Conservation (phyloP, 2,888 invertebrate genomes). For the Congeria kusceri region DNA sequence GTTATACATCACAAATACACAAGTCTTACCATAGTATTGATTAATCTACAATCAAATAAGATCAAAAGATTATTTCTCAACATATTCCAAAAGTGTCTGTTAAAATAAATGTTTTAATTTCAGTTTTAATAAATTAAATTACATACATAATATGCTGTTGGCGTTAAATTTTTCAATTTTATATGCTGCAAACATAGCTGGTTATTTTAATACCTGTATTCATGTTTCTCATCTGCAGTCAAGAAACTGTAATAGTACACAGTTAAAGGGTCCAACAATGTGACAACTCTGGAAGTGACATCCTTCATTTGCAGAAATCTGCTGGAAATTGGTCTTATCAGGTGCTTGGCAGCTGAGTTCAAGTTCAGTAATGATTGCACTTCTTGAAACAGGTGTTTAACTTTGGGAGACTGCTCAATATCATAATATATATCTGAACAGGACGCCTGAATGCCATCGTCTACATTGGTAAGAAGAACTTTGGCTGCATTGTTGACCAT, state of each 20-base stretch:
- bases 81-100: too few species aligned
- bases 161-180: too few species aligned
- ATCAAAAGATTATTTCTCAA: too few species aligned
- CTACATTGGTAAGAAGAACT: neutral
- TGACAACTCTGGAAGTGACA: neutral
- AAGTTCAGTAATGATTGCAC: constrained; percentile 15
- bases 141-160: too few species aligned
- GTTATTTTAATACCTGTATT: constrained; percentile 32
- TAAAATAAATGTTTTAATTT: too few species aligned
- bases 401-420: constrained; percentile 23
- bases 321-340: constrained; percentile 13
- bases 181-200: too few species aligned
- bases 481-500: constrained; percentile 22
- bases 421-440: constrained; percentile 16
- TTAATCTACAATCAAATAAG: too few species aligned
- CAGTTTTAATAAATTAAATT: too few species aligned
- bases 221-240: constrained; percentile 37
- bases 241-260: constrained; percentile 42
- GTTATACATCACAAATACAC: too few species aligned
- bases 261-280: constrained; percentile 14
- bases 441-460: neutral
- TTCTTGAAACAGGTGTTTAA: constrained; percentile 8
- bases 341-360: constrained; percentile 2
- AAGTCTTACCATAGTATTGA: too few species aligned
- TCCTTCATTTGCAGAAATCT: constrained; percentile 17